Conservation (phyloP, 2,888 invertebrate genomes). For the Strigamia crassipes region DNA sequence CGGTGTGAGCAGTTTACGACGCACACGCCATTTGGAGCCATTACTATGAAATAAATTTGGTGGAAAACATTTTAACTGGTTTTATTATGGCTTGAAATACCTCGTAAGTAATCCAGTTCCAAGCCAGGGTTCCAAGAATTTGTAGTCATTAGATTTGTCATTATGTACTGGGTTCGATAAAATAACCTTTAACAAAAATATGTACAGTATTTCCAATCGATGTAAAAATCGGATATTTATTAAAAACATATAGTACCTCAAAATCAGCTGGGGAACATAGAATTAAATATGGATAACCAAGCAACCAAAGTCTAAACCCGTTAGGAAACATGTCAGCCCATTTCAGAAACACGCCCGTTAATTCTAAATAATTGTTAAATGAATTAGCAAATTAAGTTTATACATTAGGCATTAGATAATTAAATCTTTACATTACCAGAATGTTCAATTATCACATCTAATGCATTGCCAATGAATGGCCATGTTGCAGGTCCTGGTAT, state of each 20-base stretch:
- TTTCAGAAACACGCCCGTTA: neutral
- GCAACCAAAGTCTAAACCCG: neutral
- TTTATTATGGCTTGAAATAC: neutral
- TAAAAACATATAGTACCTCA: neutral
- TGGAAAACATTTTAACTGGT: neutral
- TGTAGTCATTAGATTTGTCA: constrained; percentile 42
- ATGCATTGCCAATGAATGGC: constrained; percentile 67
- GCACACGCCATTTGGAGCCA: constrained; percentile 60
- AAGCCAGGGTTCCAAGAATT: constrained; percentile 46
- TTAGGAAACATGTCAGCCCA: neutral
- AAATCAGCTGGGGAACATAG: neutral
- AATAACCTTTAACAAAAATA: neutral
- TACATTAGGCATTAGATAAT: neutral
- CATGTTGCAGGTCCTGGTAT: constrained; percentile 67
- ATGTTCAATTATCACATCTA: constrained; percentile 66
- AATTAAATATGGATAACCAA: neutral
- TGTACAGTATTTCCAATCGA: no score
- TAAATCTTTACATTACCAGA: constrained; percentile 60
- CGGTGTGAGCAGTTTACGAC: constrained; percentile 62
- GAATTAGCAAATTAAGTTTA: neutral
- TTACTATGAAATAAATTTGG: constrained; percentile 53
- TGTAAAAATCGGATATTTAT: neutral
- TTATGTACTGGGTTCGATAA: neutral
- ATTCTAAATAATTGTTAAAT: neutral
- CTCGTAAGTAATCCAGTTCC: constrained; percentile 48